Base-by-base conservation (phyloP, 2,888 invertebrate species). In the Ceriagrion tenellum region DNA sequence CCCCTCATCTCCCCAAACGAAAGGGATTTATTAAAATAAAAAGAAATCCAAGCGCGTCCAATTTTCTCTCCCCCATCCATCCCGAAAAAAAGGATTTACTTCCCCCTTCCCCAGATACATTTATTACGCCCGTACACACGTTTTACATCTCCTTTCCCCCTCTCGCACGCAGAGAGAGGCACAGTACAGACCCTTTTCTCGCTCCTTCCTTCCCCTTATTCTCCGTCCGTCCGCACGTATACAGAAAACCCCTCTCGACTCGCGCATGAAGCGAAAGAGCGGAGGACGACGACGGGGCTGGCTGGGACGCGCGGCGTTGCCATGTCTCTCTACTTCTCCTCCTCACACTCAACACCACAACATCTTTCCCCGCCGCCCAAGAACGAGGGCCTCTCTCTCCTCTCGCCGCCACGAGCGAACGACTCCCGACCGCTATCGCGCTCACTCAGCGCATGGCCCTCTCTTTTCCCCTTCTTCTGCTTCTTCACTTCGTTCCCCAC, bases 281-380 rank as follows among this genome's bases (percentile, higher is more conserved):
- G 81, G 30, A n/a, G 47, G 18, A 59, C 20, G 59, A 23, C 59
- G 47, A 47, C 47, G 47, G 47, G 47, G 47, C 47, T 47, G 69
- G 69, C 69, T n/a, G 81, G 30, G 81, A 81, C 13, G 81, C 16
- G 81, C 81, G 81, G 35, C 81, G 81, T 81, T 81, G 81, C 81
- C 81, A 81, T 35, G 81, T 81, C 81, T 59, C 59, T 16, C 56
- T 12, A 8, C 59, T 2, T 16, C 47, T 20, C 18, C 59, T 59
- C 59, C 59, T 12, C 59, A 20, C 20, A 59, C 56, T n/a, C 47
- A 8, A 47, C 47, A 26, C n/a, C 69, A 59, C 16, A 69, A 81
- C 81, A 81, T 81, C 81, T 81, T 81, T 35, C 35, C 8, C 13
- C 16, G 20, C n/a, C 81, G 30, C 35, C 30, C n/a, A 69, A 23